Conservation (phyloP, 2,113 vertebrate genomes). For the Balaenoptera acutorostrata region DNA sequence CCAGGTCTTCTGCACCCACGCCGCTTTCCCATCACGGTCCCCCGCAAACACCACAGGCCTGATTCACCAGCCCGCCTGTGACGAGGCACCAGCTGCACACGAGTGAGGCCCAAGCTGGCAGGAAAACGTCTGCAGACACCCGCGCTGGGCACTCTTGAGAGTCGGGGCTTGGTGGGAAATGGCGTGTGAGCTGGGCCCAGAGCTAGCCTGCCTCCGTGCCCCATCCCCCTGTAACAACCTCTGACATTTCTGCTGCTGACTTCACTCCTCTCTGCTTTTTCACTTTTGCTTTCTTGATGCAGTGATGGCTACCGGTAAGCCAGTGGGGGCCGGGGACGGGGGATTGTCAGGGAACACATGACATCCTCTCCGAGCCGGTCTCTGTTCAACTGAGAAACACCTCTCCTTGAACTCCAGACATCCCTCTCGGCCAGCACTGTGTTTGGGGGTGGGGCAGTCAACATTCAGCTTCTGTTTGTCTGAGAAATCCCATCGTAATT, state of each 20-base stretch:
- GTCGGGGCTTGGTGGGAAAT: background rate
- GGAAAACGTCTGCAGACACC: background rate
- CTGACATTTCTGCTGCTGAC: background rate
- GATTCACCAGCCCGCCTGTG: conserved; percentile 57
- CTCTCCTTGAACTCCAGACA: background rate
- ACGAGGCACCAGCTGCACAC: background rate
- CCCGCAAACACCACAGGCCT: background rate
- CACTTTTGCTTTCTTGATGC: conserved; percentile 38
- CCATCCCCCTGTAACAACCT: background rate
- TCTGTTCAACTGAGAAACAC: background rate
- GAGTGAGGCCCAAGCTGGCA: background rate
- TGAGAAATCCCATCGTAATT: background rate
- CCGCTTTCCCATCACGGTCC: background rate
- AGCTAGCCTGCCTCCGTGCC: background rate
- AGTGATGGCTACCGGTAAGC: conserved; percentile 78
- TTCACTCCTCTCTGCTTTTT: conserved; percentile 48
- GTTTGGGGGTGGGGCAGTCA: background rate
- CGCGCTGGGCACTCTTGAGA: background rate
- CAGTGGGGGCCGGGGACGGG: background rate
- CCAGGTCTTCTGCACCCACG: background rate
- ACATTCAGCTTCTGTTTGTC: background rate
- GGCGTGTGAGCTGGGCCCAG: background rate
- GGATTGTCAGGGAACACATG: background rate
- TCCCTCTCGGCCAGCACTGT: background rate
- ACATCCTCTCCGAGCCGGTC: background rate